Conservation (phyloP, 1,140 invertebrate genomes). For the Pararge aegeria region DNA sequence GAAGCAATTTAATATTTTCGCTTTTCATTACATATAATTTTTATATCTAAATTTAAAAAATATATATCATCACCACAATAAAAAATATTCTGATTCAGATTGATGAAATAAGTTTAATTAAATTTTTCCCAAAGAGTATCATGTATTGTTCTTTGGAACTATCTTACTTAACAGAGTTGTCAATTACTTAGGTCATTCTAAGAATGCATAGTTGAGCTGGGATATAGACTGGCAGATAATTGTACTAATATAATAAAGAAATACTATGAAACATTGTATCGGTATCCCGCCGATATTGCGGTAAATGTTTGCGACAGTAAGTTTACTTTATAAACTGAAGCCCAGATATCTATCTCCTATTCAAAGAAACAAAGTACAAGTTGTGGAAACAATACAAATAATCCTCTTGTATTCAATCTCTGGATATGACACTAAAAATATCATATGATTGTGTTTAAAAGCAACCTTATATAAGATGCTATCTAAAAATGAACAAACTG, state of each 20-base stretch:
- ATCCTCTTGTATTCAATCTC: constrained; percentile 5
- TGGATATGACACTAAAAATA: constrained; percentile 13
- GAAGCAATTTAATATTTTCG: not conserved
- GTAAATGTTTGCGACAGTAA: constrained; percentile 36
- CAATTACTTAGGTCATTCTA: too few relatives aligned
- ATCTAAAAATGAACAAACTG: constrained; percentile 13
- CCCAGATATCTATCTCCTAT: not conserved
- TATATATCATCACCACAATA: too few relatives aligned
- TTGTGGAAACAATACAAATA: not conserved
- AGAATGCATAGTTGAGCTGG: too few relatives aligned
- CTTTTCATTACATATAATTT: too few relatives aligned
- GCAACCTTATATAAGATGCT: too few relatives aligned
- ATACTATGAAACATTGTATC: constrained; percentile 26
- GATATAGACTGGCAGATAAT: too few relatives aligned
- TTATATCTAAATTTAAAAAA: not conserved
- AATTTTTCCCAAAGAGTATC: too few relatives aligned
- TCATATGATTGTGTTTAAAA: constrained; percentile 2
- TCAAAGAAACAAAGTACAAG: constrained; percentile 21
- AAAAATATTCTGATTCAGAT: too few relatives aligned
- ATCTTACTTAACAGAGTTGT: too few relatives aligned
- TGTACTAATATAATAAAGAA: too few relatives aligned
- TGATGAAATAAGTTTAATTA: too few relatives aligned
- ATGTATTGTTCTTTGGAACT: too few relatives aligned
- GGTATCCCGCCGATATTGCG: constrained; percentile 35
- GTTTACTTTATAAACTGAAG: constrained; percentile 24